Percentiles rank a stretch among this genome's conserved stretches.
Conservation (phyloP, 1,140 invertebrate species). For the Dufourea novaeangliae region DNA sequence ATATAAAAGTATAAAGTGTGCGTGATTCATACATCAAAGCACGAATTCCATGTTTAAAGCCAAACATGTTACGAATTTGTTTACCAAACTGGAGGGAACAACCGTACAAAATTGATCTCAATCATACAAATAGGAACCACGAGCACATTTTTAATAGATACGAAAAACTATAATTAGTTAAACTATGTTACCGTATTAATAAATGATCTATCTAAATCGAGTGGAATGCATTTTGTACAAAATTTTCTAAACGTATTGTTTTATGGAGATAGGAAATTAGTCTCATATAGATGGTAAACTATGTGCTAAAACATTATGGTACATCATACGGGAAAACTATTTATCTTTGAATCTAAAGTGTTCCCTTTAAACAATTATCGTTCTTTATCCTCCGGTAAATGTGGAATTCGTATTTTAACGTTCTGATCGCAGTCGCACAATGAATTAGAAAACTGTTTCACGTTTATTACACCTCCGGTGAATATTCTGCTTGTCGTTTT, state of each 20-base stretch:
- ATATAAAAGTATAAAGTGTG: conserved; percentile 50
- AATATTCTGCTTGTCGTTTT: neutral
- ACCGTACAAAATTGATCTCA: conserved; percentile 16
- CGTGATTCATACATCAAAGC: neutral
- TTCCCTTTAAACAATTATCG: neutral
- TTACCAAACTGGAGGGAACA: conserved; percentile 20
- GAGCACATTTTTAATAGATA: conserved; percentile 23
- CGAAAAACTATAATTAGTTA: conserved; percentile 34
- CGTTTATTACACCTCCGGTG: conserved; percentile 16
- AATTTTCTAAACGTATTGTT: neutral
- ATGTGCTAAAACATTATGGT: conserved; percentile 13
- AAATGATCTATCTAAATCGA: conserved; percentile 28
- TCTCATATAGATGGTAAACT: neutral
- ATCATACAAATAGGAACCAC: conserved; percentile 36
- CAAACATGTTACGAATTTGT: neutral
- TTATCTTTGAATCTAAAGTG: conserved; percentile 25
- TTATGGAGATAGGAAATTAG: conserved; percentile 18
- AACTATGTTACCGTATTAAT: conserved; percentile 1
- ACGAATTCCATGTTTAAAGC: conserved; percentile 16
- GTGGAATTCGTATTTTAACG: conserved; percentile 22
- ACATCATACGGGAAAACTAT: conserved; percentile 29
- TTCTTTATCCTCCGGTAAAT: neutral
- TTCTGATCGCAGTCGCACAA: conserved; percentile 7
- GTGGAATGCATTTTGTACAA: conserved; percentile 2
- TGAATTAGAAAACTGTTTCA: conserved; percentile 18